phyloP scores from a whole-genome alignment of 2,797 vertebrate genomes.

The Clarias platycephalus region DNA sequence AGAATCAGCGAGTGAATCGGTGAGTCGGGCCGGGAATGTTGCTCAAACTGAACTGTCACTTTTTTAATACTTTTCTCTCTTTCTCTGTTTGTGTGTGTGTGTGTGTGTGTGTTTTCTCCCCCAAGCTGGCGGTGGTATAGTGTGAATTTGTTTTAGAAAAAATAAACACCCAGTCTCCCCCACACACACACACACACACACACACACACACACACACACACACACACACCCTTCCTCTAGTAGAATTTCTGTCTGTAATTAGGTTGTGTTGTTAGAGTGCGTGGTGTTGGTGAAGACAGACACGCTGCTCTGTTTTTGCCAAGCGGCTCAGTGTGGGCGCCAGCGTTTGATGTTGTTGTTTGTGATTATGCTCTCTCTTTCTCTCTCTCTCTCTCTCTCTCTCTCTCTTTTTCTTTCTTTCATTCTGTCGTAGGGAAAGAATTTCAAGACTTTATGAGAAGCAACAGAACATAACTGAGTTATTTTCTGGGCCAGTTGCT shows the following conservation, averaged over 20 bases:
- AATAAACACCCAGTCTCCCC: constrained; percentile 46
- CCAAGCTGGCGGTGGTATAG: background rate
- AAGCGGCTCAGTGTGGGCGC: background rate
- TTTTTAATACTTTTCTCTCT: background rate
- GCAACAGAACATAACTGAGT: background rate
- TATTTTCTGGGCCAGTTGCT: background rate
- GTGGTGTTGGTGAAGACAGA: constrained; percentile 31
- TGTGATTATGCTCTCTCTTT: constrained; percentile 17
- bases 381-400: constrained; percentile 24
- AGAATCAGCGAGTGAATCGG: background rate
- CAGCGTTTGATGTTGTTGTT: constrained; percentile 21
- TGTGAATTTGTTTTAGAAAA: constrained; percentile 60
- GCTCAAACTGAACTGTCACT: too few relatives aligned
- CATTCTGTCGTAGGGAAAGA: constrained; percentile 6
- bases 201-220: constrained; percentile 8
- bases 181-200: constrained; percentile 10
- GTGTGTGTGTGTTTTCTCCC: background rate
- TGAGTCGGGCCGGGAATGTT: background rate
- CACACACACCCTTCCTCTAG: constrained; percentile 55
- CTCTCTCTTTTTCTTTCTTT: background rate
- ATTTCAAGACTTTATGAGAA: background rate
- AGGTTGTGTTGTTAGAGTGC: constrained; percentile 66
- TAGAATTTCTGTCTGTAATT: constrained; percentile 70
- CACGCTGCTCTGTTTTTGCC: constrained; percentile 27
- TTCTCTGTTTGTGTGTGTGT: background rate